Base-by-base conservation (phyloP, 2,888 invertebrate species). In the Polietes domitor region DNA sequence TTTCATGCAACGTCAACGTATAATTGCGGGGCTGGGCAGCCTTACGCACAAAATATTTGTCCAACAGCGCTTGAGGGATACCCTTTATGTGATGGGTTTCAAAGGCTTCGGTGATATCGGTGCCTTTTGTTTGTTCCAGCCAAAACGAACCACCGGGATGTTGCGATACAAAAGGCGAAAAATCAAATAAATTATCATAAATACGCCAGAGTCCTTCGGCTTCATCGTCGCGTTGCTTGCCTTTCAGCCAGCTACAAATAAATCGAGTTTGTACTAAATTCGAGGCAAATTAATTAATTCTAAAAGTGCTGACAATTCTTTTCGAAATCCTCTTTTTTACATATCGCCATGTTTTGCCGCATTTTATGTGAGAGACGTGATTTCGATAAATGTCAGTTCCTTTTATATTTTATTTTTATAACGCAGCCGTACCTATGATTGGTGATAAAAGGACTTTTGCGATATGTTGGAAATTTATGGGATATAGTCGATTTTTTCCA, bases 131-230 rank as follows among this genome's bases (percentile, higher is more conserved):
- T 17, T 94, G 89, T 75, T 93, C 92, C 28, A 97, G 89, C 96
- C 96, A 97, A 88, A 95, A 95, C 0, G 93, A 90, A 0, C 98
- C 97, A 58, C 98, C 98, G 0, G 98, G 98, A 93, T 99, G 98
- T 43, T 92, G 93, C 1, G 94, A 90, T 0, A 96, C 92, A 91
- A 98, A 99, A 32, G 94, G 93, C 0, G 94, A 94, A 47, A 99
- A 93, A 92, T 98, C 97, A 91, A 98, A 99, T 10, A 99, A 92
- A 58, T 93, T 93, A 90, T 96, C 94, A 87, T 95, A 93, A 21
- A 97, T 93, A 86, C 97, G 93, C 97, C 97, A 97, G 2, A 96
- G 90, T 9, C 94, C 94, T 89, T 96, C 96, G 0, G 96, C 95
- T 2, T 94, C 95, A 86, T 96, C 96, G 85, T 95, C 94, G 83